Percentiles rank a stretch among this genome's conserved stretches.
Evolutionary conservation across 1,140 invertebrate species (phyloP).

Genomic region (Drosophila kepulauana): DNA sequence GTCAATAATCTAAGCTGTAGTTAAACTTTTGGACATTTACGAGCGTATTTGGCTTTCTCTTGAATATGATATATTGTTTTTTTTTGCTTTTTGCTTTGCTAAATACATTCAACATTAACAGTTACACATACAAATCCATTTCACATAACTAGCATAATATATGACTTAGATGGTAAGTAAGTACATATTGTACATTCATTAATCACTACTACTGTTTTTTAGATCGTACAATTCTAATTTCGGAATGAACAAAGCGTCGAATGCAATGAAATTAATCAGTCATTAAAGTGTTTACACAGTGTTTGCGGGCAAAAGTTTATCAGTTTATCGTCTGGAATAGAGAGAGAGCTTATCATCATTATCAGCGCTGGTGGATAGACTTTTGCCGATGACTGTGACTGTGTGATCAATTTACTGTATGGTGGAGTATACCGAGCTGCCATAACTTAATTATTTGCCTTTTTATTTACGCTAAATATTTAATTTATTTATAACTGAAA

Average conservation of each 20-base stretch:
- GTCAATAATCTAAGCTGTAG: slow-evolving; percentile 39
- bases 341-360: slow-evolving; percentile 8
- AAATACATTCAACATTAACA: slow-evolving; percentile 22
- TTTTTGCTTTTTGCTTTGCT: slow-evolving; percentile 3
- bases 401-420: slow-evolving; percentile 44
- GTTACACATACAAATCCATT: slow-evolving; percentile 41
- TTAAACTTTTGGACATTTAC: slow-evolving; percentile 65
- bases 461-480: slow-evolving; percentile 55
- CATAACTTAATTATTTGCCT: slow-evolving; percentile 65
- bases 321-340: slow-evolving; percentile 29
- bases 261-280: slow-evolving; percentile 58
- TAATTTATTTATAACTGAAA: slow-evolving; percentile 54
- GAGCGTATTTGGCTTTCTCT: slow-evolving; percentile 48
- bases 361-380: slow-evolving; percentile 37
- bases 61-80: slow-evolving; percentile 11
- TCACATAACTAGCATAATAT: slow-evolving; percentile 16
- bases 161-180: slow-evolving; percentile 6
- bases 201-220: slow-evolving; percentile 16
- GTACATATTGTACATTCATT: slow-evolving; percentile 9
- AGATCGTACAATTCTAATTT: slow-evolving; percentile 32
- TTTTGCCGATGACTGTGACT: slow-evolving; percentile 48
- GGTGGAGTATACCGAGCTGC: slow-evolving; percentile 19
- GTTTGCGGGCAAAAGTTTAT: slow-evolving; percentile 29
- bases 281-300: slow-evolving; percentile 29
- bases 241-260: slow-evolving; percentile 18